Percentiles rank a stretch among this genome's conserved stretches.
These are phyloP conservation scores for Petrocephalus schoutedeni DNA, from an alignment of 2,797 vertebrate genomes.

Conservation along the genomic window DNA sequence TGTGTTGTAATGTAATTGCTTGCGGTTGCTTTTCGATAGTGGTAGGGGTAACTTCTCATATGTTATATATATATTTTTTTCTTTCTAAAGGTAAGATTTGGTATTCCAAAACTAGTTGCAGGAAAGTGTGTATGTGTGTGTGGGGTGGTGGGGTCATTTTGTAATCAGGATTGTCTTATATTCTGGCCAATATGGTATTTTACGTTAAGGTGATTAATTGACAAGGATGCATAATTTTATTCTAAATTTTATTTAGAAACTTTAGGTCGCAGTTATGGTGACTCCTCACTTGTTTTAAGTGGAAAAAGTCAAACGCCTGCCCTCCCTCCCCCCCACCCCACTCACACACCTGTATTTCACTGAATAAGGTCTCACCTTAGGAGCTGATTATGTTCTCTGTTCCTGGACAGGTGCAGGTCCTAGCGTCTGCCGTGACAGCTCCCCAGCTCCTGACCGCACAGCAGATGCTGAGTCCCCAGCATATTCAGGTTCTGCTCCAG, in stretches of 20 bases:
- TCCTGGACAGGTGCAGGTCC: conserved; percentile 62
- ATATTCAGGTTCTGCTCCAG: conserved; percentile 92
- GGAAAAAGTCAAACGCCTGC: not conserved
- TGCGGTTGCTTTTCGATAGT: not conserved
- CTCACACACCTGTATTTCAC: not conserved
- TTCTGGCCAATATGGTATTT: not conserved
- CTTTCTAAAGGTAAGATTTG: too few relatives aligned
- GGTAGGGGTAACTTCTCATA: not conserved
- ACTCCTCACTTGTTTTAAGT: not conserved
- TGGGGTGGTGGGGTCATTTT: not conserved
- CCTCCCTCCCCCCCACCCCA: not conserved
- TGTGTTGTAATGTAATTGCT: not conserved
- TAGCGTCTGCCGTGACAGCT: conserved; percentile 91
- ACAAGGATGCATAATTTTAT: not conserved
- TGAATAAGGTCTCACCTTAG: not conserved
- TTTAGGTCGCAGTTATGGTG: not conserved
- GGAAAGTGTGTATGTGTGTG: too few relatives aligned
- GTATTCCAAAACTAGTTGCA: too few relatives aligned
- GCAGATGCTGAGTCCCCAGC: conserved; percentile 91
- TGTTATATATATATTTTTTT: not conserved
- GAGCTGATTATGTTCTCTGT: not conserved
- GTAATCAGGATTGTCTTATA: not conserved
- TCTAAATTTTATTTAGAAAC: not conserved
- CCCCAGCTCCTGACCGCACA: conserved; percentile 94
- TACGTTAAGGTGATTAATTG: not conserved